Evolutionary conservation across 2,888 invertebrate species (phyloP), one percentile per base, ranked within the genome.

Genomic region (Sphecodes monilicornis): DNA sequence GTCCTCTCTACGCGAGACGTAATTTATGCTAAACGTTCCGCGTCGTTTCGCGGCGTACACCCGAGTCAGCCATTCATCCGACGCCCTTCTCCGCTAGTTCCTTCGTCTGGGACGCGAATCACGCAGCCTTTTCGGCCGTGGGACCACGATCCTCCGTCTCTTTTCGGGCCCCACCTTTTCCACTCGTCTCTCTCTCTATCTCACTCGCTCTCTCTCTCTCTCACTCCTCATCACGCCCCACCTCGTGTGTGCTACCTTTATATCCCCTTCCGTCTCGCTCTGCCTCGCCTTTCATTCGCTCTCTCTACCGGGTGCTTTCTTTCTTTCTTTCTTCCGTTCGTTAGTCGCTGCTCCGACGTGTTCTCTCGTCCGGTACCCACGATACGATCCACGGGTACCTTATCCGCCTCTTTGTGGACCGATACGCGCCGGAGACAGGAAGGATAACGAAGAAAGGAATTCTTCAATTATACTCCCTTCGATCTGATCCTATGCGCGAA

Each of bases 101-200:
- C 85, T 84, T 91, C 92, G 91, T 91, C 91, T 90, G 90, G 90
- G 90, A 92, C 90, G 92, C 93, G 92, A 92, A 92, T 90, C 92
- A 92, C 92, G 93, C 92, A 92, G 91, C 86, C 89, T 91, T 90
- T 91, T 93, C 90, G 93, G 92, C 90, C 92, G 92, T 92, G 93
- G 92, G 92, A 93, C 92, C 91, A 88, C 84, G 88, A 82, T 84
- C 78, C 79, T 84, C 77, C 54, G 82, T 84, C 88, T 85, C 80
- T 89, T 85, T 90, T 88, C 82, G 86, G 32, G 64, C 85, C 89
- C 88, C 90, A 89, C 88, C 87, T 88, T 80, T 36, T 68, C 77
- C 73, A 57, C 68, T 57, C 71, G 72, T 60, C 78, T 80, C 32
- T 80, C 76, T 50, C 74, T 81, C 64, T 64, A 29, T 29, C 72